Conservation (phyloP, 2,113 vertebrate genomes). For the Riparia riparia region DNA sequence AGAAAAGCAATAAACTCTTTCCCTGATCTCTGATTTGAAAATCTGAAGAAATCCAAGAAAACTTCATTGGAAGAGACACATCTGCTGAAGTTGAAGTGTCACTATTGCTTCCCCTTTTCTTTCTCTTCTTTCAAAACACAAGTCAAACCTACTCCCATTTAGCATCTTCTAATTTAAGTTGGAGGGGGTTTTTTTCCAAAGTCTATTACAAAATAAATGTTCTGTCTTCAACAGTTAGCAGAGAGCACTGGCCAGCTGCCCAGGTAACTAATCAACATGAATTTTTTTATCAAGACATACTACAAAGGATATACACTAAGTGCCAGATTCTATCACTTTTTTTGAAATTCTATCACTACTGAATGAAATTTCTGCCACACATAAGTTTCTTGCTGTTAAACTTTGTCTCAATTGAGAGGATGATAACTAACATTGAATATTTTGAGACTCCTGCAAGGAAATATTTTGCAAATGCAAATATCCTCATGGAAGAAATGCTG, state of each 20-base stretch:
- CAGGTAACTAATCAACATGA: constrained; percentile 5
- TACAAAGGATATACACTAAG: not conserved
- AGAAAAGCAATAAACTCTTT: not conserved
- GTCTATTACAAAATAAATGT: constrained; percentile 7
- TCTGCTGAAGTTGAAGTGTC: not conserved
- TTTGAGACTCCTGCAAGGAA: not conserved
- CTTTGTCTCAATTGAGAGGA: not conserved
- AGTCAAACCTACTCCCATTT: not conserved
- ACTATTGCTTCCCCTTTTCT: not conserved
- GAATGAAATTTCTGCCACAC: not conserved
- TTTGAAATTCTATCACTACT: not conserved
- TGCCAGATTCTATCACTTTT: not conserved
- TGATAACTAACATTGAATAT: not conserved
- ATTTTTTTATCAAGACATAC: constrained; percentile 2
- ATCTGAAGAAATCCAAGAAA: not conserved
- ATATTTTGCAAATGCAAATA: not conserved
- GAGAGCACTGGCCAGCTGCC: not conserved
- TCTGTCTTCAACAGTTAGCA: not conserved
- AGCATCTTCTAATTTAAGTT: not conserved
- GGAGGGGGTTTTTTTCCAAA: not conserved
- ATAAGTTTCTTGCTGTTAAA: not conserved
- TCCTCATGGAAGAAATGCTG: not conserved
- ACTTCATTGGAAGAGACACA: not conserved
- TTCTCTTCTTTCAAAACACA: not conserved
- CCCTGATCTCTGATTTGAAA: not conserved